phyloP scores from a whole-genome alignment of 1,140 invertebrate genomes.

The Oncopodura yosiiana region DNA sequence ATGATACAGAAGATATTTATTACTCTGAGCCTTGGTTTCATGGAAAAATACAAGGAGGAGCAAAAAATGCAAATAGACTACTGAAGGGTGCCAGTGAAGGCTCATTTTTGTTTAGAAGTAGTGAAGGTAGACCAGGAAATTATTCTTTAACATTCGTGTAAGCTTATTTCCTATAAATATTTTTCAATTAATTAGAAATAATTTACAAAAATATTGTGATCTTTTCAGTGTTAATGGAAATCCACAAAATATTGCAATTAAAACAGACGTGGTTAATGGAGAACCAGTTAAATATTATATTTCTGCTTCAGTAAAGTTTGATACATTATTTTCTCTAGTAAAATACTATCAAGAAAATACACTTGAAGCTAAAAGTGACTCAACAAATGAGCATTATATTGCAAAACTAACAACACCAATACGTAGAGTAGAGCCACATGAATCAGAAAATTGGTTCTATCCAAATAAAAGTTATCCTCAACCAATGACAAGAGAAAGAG shows the following conservation, averaged over 20 bases:
- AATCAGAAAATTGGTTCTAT: constrained; percentile 89
- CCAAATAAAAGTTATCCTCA: constrained; percentile 51
- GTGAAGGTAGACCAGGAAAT: constrained; percentile 90
- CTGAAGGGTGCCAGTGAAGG: constrained; percentile 51
- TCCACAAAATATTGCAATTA: too few relatives aligned
- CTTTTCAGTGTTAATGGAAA: constrained; percentile 40
- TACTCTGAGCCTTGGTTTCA: constrained; percentile 95
- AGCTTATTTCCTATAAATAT: constrained; percentile 12
- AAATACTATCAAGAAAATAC: constrained; percentile 80
- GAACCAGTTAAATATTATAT: constrained; percentile 82
- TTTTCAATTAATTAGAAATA: not conserved
- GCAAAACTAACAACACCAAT: constrained; percentile 80
- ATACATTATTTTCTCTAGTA: constrained; percentile 83
- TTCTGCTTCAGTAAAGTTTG: constrained; percentile 78
- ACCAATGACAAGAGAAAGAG: constrained; percentile 50
- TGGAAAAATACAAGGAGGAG: constrained; percentile 58
- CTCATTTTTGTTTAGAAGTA: constrained; percentile 85
- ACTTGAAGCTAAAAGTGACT: constrained; percentile 68
- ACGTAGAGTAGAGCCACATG: constrained; percentile 85
- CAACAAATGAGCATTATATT: too few relatives aligned
- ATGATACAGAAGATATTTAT: constrained; percentile 75
- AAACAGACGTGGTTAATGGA: too few relatives aligned
- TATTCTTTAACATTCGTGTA: constrained; percentile 86
- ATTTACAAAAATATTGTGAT: not conserved
- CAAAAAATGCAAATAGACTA: constrained; percentile 64